Base-by-base conservation (phyloP, 92 coral and sea anemone genomes). In the Siderastrea radians region DNA sequence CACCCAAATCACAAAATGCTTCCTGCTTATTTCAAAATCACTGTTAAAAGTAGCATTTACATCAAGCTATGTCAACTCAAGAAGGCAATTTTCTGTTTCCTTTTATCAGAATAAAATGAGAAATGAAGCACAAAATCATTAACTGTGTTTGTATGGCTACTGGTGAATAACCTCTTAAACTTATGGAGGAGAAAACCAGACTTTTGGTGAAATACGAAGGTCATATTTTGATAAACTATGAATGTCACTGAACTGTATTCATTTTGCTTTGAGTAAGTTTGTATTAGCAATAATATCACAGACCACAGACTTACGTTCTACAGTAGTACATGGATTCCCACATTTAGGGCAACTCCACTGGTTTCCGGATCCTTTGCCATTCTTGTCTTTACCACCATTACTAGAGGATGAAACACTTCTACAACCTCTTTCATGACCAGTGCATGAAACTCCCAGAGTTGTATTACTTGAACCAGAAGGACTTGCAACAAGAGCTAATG, bases 331-430 rank as follows among this genome's bases (percentile, higher is more conserved):
- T 45, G 99, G 98, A 88, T 96, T 97, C 3, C 99, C 99, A 90
- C 99, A 97, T 81, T 97, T 97, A 14, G 99, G 99, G 82, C 99
- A 97, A 26, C 96, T 87, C 97, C 98, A 94, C 9, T 94, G 96
- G 57, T 83, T 93, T 51, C 96, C 96, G 51, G 92, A 84, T 62
- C 89, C 91, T 73, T 87, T 92, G 44, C 95, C 98, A 55, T 91
- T 95, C 75, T 89, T 92, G 74, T 90, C 98, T 79, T 88, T 95
- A 60, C 95, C 75, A 12, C 93, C 92, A 93, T 87, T 92, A 17
- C 94, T 65, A 13, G 86, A 74, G 15, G 87, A 84, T 12, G 57
- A 84, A 64, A 74, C 65, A 53, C 72, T 58, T 84, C 87, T 84
- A 7, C 78, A 69, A 49, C 70, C 50, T 59, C 72, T 83, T 58